These are phyloP conservation scores for Schizopygopsis pylzovi DNA, from an alignment of 2,797 vertebrate species.

Conservation along the genomic window DNA sequence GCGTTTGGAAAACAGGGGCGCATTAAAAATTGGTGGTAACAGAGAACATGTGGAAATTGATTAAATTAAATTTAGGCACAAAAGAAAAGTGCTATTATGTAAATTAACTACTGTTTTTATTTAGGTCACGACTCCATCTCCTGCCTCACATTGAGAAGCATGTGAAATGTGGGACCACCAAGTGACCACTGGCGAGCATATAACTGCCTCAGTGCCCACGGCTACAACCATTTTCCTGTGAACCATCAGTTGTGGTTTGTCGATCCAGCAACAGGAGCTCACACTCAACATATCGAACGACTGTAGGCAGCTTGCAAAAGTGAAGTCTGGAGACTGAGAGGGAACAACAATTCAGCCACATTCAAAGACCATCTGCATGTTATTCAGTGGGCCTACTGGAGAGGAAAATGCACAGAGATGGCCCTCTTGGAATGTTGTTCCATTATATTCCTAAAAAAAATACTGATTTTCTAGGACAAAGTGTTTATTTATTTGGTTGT, in stretches of 20 bases:
- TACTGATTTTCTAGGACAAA: not conserved
- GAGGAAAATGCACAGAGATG: not conserved
- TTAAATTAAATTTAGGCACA: too few relatives aligned
- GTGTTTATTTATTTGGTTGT: too few relatives aligned
- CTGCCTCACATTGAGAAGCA: too few relatives aligned
- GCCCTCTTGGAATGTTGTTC: not conserved
- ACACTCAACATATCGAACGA: not conserved
- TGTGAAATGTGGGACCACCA: not conserved
- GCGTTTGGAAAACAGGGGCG: too few relatives aligned
- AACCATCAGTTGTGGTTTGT: not conserved
- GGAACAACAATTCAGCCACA: not conserved
- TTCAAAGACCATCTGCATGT: slow-evolving; percentile 2
- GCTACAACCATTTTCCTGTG: too few relatives aligned
- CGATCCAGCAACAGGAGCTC: not conserved
- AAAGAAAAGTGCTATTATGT: too few relatives aligned
- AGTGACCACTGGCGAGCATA: not conserved
- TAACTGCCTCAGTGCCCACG: not conserved
- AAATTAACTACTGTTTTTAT: too few relatives aligned
- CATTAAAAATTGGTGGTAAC: too few relatives aligned
- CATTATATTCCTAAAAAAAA: not conserved
- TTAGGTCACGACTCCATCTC: not conserved
- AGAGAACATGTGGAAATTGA: too few relatives aligned
- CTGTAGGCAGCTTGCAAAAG: slow-evolving; percentile 1
- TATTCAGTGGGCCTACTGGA: not conserved
- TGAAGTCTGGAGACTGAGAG: not conserved